Conservation (phyloP, 1,140 invertebrate species). For the Sycophila sp. region DNA sequence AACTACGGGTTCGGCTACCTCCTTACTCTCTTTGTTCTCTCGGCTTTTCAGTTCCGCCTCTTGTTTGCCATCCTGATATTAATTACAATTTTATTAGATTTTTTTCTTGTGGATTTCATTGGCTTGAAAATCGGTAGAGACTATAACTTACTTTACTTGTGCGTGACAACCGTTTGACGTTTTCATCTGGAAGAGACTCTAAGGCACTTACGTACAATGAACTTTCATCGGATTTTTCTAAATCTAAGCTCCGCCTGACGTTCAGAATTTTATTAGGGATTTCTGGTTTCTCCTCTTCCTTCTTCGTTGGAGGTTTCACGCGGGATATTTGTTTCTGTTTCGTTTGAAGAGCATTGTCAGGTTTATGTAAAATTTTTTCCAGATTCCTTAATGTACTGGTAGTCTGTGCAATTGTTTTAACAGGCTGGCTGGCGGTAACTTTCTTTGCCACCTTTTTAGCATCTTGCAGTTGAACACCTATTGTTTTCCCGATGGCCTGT, state of each 20-base stretch:
- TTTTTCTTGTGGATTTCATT: no score
- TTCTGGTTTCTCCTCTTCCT: constrained; percentile 52
- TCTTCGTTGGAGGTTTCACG: constrained; percentile 42
- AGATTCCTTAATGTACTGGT: constrained; percentile 22
- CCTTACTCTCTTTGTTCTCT: not conserved
- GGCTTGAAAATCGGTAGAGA: no score
- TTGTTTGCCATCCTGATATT: constrained; percentile 19
- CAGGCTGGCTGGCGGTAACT: constrained; percentile 21
- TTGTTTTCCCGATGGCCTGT: constrained; percentile 59
- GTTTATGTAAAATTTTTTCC: constrained; percentile 35
- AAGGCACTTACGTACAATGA: constrained; percentile 80
- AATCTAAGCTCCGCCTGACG: constrained; percentile 54
- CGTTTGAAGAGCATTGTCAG: constrained; percentile 38
- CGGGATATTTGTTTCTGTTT: constrained; percentile 49
- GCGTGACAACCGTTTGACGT: constrained; percentile 42
- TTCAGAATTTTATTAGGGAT: constrained; percentile 44
- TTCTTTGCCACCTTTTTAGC: constrained; percentile 52
- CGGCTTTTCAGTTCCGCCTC: no score
- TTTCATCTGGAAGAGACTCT: constrained; percentile 70
- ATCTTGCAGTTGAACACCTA: constrained; percentile 49
- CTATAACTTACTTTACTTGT: constrained; percentile 57
- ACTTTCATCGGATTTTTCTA: constrained; percentile 73
- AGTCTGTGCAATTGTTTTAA: constrained; percentile 40
- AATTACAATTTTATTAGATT: not conserved
- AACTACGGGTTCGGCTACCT: not conserved